Conservation (phyloP, 2,113 vertebrate genomes). For the Naja naja region DNA sequence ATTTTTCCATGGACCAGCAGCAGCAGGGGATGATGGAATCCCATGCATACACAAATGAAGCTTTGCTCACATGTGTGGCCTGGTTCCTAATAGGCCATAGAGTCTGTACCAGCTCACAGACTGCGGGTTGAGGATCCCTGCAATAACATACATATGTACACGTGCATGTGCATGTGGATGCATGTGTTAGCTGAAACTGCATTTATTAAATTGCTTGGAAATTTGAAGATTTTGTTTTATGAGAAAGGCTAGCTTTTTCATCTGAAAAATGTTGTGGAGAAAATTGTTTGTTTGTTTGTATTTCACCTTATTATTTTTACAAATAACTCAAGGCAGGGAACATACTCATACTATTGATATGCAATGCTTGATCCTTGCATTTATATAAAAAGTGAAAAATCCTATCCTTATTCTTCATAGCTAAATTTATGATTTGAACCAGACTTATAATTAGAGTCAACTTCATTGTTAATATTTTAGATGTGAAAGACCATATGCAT, state of each 20-base stretch:
- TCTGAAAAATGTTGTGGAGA: not conserved
- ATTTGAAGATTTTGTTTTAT: not conserved
- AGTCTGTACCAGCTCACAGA: too few species aligned
- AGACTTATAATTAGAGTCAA: not conserved
- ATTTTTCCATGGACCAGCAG: too few species aligned
- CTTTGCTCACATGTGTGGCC: too few species aligned
- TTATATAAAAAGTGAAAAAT: not conserved
- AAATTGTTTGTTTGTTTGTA: not conserved
- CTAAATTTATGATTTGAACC: not conserved
- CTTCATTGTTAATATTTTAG: not conserved
- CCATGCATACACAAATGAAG: too few species aligned
- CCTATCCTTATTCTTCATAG: not conserved
- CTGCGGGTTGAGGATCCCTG: too few species aligned
- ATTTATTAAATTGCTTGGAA: not conserved
- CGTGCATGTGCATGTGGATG: too few species aligned
- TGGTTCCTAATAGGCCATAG: too few species aligned
- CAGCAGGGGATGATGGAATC: too few species aligned
- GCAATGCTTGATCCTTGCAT: not conserved
- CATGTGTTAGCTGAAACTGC: not conserved
- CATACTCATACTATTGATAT: not conserved
- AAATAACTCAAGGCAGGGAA: too few species aligned
- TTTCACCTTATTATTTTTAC: too few species aligned
- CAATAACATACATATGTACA: not conserved
- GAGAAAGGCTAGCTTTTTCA: not conserved
- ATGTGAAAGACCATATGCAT: not conserved